These are phyloP conservation scores for zebrafish (Danio rerio) DNA, from an alignment of 2,113 vertebrate genomes.

Conservation along the genomic window DNA sequence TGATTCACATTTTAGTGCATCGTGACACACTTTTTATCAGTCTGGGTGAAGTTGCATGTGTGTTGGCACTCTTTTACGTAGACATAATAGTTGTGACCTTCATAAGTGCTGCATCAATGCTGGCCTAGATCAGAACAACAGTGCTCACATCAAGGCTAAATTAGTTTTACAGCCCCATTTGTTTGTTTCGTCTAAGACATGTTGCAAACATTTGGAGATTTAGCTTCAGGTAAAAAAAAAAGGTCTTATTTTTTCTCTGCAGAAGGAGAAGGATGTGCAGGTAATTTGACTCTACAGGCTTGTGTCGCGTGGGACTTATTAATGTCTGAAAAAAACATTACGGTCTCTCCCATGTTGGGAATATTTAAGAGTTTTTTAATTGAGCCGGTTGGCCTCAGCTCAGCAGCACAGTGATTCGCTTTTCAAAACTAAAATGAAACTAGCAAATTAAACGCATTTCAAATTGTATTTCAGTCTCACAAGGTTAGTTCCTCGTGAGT, in stretches of 20 bases:
- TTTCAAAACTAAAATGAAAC: not conserved
- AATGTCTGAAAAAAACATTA: not conserved
- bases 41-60: not conserved
- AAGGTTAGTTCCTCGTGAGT: not conserved
- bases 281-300: conserved; percentile 18
- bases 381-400: conserved; percentile 1
- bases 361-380: not conserved
- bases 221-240: not conserved
- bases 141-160: not conserved
- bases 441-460: not conserved
- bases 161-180: not conserved
- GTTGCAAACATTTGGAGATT: not conserved
- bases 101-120: not conserved
- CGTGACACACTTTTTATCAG: conserved; percentile 35
- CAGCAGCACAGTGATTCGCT: not conserved
- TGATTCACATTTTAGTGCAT: conserved; percentile 29
- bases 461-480: not conserved
- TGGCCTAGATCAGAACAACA: conserved; percentile 1
- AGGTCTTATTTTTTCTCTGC: not conserved
- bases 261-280: not conserved
- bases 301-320: not conserved
- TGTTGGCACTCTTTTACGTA: conserved; percentile 11
- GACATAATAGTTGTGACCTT: not conserved
- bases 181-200: not conserved
- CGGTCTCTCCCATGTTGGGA: not conserved